A percentile compares a stretch with the other conserved stretches of the same genome.
These are phyloP conservation scores for Philereme transversata DNA, from an alignment of 2,888 invertebrate genomes.

Conservation along the genomic window DNA sequence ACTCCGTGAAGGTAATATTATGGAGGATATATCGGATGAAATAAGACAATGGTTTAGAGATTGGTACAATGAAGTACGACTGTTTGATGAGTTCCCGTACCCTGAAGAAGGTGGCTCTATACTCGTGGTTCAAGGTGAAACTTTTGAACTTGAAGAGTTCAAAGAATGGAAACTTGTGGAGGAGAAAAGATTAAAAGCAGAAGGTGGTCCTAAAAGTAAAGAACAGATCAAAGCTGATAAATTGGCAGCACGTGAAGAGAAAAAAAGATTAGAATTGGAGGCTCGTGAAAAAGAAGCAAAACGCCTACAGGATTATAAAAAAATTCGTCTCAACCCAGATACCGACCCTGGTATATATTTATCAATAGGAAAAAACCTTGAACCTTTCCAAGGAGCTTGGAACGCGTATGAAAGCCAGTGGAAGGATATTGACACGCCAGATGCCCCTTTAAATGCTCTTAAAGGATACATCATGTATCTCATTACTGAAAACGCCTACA, in stretches of 20 bases:
- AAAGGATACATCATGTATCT: slow-evolving; percentile 86
- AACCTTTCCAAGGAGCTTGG: slow-evolving; percentile 57
- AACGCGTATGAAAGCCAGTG: slow-evolving; percentile 63
- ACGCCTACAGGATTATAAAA: slow-evolving; percentile 70
- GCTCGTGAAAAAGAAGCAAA: slow-evolving; percentile 64
- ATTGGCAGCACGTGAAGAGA: slow-evolving; percentile 66
- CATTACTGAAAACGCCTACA: slow-evolving; percentile 86
- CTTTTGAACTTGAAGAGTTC: slow-evolving; percentile 85
- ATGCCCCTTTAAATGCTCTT: slow-evolving; percentile 81
- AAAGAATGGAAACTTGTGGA: slow-evolving; percentile 65
- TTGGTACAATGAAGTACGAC: slow-evolving; percentile 83
- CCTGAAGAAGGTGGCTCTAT: slow-evolving; percentile 88
- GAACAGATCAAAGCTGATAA: slow-evolving; percentile 78
- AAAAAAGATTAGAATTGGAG: slow-evolving; percentile 60
- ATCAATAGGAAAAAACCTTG: slow-evolving; percentile 50
- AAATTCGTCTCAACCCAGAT: slow-evolving; percentile 74
- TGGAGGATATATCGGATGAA: slow-evolving; percentile 90
- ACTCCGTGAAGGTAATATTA: slow-evolving; percentile 83
- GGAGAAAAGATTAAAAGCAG: slow-evolving; percentile 65
- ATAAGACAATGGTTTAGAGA: slow-evolving; percentile 89
- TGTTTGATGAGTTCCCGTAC: slow-evolving; percentile 89
- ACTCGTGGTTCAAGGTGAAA: slow-evolving; percentile 83
- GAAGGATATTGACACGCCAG: slow-evolving; percentile 64
- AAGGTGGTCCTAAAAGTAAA: slow-evolving; percentile 63
- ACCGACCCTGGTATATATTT: slow-evolving; percentile 72